Conservation (phyloP, 2,797 vertebrate genomes). For the Astyanax mexicanus region DNA sequence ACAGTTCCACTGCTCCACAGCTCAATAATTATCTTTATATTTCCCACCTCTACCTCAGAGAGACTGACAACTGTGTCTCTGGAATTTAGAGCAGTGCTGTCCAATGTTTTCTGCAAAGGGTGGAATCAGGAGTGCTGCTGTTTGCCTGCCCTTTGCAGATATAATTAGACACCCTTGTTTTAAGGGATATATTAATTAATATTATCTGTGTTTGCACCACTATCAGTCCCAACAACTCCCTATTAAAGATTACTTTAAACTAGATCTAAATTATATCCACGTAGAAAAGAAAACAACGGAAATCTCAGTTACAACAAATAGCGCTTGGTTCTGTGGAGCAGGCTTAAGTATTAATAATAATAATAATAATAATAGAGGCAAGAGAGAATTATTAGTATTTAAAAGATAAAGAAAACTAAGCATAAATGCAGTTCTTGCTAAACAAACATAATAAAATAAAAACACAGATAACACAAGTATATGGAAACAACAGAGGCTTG, state of each 20-base stretch:
- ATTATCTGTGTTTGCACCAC: not conserved
- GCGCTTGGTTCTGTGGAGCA: slow-evolving; percentile 8
- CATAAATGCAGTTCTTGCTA: not conserved
- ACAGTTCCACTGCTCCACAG: too few species aligned
- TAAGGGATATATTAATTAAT: too few species aligned
- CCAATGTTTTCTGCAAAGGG: too few species aligned
- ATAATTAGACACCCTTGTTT: too few species aligned
- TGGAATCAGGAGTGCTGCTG: too few species aligned
- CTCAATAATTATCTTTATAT: too few species aligned
- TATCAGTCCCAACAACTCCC: not conserved
- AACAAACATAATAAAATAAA: slow-evolving; percentile 1
- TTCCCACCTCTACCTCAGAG: too few species aligned
- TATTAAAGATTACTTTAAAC: not conserved
- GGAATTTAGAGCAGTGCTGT: too few species aligned
- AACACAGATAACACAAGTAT: not conserved
- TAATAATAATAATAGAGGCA: slow-evolving; percentile 8
- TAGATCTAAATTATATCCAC: not conserved
- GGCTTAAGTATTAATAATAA: not conserved
- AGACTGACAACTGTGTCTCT: not conserved
- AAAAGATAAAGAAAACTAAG: not conserved
- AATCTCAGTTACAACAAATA: slow-evolving; percentile 32
- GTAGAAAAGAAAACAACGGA: not conserved
- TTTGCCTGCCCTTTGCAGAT: too few species aligned
- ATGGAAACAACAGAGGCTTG: not conserved
- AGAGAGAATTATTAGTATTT: slow-evolving; percentile 11